Evolutionary conservation across 35 echinoderm and acorn worm species (phyloP).

Genomic region (Holothuria glaberrima): DNA sequence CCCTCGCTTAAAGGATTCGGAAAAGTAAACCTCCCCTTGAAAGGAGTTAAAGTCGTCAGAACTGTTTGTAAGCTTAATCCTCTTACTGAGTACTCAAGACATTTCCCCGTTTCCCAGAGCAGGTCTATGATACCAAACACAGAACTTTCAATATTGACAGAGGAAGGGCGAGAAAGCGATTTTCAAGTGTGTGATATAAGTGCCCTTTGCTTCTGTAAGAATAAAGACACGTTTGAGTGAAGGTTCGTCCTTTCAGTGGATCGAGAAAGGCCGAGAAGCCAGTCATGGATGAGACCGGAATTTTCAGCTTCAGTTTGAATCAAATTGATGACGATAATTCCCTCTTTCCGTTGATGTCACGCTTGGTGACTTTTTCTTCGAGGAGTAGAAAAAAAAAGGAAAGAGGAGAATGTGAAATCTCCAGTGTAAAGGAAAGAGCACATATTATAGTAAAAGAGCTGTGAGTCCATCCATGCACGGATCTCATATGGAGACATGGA

Average conservation of each 20-base stretch:
- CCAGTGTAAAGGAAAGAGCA: too few relatives aligned
- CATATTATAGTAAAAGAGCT: too few relatives aligned
- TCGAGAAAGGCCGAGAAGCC: not conserved
- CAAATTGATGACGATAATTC: not conserved
- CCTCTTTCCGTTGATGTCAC: not conserved
- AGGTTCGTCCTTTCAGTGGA: not conserved
- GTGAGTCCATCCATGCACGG: not conserved
- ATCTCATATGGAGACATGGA: not conserved
- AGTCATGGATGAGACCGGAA: not conserved
- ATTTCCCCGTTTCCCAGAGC: slow-evolving; percentile 11
- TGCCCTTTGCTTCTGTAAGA: not conserved
- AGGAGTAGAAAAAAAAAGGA: not conserved
- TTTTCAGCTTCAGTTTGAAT: not conserved
- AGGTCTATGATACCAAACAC: not conserved
- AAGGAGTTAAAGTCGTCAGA: not conserved
- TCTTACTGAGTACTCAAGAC: slow-evolving; percentile 16
- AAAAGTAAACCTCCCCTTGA: slow-evolving; percentile 18
- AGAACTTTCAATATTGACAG: slow-evolving; percentile 42
- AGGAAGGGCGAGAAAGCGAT: slow-evolving; percentile 3
- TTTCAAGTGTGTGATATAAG: slow-evolving; percentile 39
- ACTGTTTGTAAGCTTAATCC: slow-evolving; percentile 42
- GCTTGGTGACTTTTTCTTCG: too few relatives aligned
- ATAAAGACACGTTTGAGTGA: not conserved
- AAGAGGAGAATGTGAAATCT: not conserved
- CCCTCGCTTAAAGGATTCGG: not conserved